A percentile compares a stretch with the other conserved stretches of the same genome.
These are phyloP conservation scores for Heterochromis multidens DNA, from an alignment of 2,113 vertebrate genomes.

Conservation along the genomic window DNA sequence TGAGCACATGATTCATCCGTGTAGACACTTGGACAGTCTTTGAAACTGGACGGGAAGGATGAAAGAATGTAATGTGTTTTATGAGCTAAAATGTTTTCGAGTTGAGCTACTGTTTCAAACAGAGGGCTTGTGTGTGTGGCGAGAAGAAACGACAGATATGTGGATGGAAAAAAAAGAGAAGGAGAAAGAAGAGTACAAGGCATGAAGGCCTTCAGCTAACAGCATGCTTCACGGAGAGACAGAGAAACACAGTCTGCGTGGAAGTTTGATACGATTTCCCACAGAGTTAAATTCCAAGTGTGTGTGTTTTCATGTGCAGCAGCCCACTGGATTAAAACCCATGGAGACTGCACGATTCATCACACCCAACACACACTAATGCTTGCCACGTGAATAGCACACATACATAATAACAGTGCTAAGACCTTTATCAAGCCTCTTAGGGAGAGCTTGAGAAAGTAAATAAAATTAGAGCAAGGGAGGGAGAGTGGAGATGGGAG, in stretches of 20 bases:
- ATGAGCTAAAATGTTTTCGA: constrained; percentile 11
- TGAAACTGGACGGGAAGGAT: constrained; percentile 17
- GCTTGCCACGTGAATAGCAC: constrained; percentile 48
- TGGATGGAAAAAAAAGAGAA: not conserved
- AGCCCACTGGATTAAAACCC: constrained; percentile 35
- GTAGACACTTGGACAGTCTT: constrained; percentile 33
- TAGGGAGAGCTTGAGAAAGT: not conserved
- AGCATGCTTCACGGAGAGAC: not conserved
- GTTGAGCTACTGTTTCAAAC: constrained; percentile 30
- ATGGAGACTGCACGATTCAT: constrained; percentile 30
- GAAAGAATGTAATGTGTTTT: constrained; percentile 17
- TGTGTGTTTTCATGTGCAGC: constrained; percentile 18
- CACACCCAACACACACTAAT: constrained; percentile 37
- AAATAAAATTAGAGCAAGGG: not conserved
- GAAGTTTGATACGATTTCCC: not conserved
- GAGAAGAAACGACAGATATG: constrained; percentile 5
- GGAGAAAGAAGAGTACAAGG: not conserved
- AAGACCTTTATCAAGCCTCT: constrained; percentile 51
- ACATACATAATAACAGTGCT: constrained; percentile 12
- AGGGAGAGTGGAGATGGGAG: not conserved
- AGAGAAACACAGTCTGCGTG: not conserved
- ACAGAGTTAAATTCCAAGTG: constrained; percentile 31
- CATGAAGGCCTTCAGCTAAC: not conserved
- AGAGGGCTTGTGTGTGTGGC: constrained; percentile 36
- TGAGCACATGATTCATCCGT: constrained; percentile 40